Base-by-base conservation (phyloP, 2,888 invertebrate genomes). In the Athrips mouffetella region DNA sequence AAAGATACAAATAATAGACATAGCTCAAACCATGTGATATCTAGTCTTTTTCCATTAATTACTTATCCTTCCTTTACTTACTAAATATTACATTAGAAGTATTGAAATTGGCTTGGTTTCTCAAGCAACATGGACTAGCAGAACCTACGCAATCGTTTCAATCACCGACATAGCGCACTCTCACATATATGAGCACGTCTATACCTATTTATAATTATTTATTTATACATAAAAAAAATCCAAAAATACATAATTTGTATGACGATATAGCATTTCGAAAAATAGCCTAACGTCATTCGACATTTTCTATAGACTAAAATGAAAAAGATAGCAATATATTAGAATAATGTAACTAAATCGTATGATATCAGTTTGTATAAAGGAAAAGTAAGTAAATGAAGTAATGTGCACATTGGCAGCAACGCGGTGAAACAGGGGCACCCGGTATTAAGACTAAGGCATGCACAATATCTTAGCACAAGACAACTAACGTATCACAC, bases 261-360 rank as follows among this genome's bases (percentile, higher is more conserved):
- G 55, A 62, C 57, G 54, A 57, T 58, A 60, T 62, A 70, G 73
- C 66, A 70, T 72, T 67, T 68, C 59, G 62, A 60, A 67, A 62
- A 69, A 70, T 69, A 76, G 68, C 69, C 73, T 71, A 70, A 64
- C 74, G 73, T 77, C 79, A 74, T 79, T 83, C 75, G 77, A 77
- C 77, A 75, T 69, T 74, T 74, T 82, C 80, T 86, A 83, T 88
- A 86, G 88, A 86, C 86, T 87, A 83, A 86, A 83, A 76, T 80
- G 85, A 82, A 88, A 80, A 86, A 77, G 83, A 88, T 87, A 88
- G 88, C 88, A 88, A 87, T 88, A 88, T 84, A 82, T 82, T 86
- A 88, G 88, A 82, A 62, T 88, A 87, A 84, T 83, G 74, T 87
- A 82, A 80, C 80, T 80, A 81, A 84, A 82, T 82, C 74, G 76